Evolutionary conservation across 2,797 vertebrate species (phyloP).

Genomic region (Xiphophorus birchmanni): DNA sequence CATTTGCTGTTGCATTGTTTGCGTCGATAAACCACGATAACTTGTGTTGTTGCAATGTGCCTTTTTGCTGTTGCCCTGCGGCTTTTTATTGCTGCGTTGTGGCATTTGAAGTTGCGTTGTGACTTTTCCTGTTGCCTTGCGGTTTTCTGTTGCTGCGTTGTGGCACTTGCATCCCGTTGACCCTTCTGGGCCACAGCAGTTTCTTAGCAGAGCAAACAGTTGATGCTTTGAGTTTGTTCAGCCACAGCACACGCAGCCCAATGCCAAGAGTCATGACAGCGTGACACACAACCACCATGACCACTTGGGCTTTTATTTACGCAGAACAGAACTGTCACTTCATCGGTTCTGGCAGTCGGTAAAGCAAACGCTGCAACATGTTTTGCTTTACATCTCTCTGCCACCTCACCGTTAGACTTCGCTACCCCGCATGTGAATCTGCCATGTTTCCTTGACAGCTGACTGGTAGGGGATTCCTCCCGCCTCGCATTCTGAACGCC

Average conservation of each 20-base stretch:
- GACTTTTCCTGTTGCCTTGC: background rate
- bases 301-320: background rate
- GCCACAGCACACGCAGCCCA: background rate
- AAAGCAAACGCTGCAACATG: background rate
- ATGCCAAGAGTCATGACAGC: background rate
- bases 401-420: conserved; percentile 11
- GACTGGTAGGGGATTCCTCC: conserved; percentile 72
- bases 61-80: background rate
- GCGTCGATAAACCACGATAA: too few relatives aligned
- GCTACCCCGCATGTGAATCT: conserved; percentile 33
- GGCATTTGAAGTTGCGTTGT: too few relatives aligned
- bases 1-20: background rate
- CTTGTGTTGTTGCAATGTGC: background rate
- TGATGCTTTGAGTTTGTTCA: background rate
- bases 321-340: background rate
- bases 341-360: background rate
- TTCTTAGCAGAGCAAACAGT: background rate
- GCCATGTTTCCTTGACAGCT: conserved; percentile 38
- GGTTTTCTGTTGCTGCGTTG: background rate
- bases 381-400: background rate
- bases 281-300: background rate
- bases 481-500: conserved; percentile 63
- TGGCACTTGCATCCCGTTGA: background rate
- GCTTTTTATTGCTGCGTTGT: background rate
- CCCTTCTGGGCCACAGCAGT: background rate